Evolutionary conservation across 2,113 vertebrate genomes (phyloP).

Genomic region (Limanda limanda): DNA sequence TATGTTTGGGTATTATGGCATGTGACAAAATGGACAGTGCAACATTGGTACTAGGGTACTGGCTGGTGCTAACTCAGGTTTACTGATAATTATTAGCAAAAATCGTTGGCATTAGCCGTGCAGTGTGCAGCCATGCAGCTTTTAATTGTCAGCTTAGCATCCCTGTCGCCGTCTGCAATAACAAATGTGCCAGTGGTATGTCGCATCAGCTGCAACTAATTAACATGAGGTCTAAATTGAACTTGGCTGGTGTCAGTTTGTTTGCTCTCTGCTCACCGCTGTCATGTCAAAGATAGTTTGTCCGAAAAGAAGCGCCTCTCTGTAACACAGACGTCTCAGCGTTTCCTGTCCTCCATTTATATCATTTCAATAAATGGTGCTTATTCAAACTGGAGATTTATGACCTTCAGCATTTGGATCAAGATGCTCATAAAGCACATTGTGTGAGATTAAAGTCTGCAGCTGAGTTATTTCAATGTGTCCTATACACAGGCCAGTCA

Average conservation of each 20-base stretch:
- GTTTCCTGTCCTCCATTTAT: not conserved
- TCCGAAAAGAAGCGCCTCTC: not conserved
- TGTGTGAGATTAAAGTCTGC: not conserved
- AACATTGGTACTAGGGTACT: not conserved
- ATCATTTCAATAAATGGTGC: not conserved
- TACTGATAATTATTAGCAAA: not conserved
- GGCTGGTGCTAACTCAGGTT: not conserved
- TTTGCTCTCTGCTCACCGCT: not conserved
- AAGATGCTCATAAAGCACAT: not conserved
- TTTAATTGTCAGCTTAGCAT: not conserved
- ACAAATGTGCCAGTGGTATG: slow-evolving; percentile 4
- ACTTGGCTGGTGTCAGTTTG: not conserved
- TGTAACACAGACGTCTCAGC: not conserved
- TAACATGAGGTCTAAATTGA: not conserved
- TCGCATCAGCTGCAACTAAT: slow-evolving; percentile 2
- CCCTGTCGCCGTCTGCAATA: not conserved
- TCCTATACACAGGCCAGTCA: not conserved
- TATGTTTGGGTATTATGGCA: not conserved
- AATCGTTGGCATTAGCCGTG: not conserved
- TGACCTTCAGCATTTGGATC: not conserved
- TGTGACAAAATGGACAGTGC: not conserved
- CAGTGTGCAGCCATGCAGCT: not conserved
- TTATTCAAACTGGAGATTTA: not conserved
- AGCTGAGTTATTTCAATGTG: not conserved
- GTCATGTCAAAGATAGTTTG: not conserved